These are phyloP conservation scores for Parasteatoda tepidariorum DNA, from an alignment of 1,140 invertebrate genomes.

Conservation along the genomic window DNA sequence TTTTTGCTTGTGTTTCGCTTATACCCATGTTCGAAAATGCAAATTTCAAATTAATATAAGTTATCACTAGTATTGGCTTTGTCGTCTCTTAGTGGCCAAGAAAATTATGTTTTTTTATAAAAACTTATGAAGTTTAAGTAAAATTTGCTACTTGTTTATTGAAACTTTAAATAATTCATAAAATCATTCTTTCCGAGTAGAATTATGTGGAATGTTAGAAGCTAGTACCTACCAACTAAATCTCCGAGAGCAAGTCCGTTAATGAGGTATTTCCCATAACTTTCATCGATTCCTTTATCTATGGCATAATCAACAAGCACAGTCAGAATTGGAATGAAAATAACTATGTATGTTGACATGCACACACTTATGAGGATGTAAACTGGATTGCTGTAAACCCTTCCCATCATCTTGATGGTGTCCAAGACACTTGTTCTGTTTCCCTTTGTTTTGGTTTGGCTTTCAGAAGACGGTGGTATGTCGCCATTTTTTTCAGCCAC, in stretches of 20 bases:
- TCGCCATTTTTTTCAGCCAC: background rate
- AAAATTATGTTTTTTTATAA: too few relatives aligned
- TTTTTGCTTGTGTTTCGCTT: too few relatives aligned
- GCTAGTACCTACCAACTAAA: constrained; percentile 20
- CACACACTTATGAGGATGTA: constrained; percentile 26
- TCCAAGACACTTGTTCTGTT: background rate
- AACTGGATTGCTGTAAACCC: constrained; percentile 14
- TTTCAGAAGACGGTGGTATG: background rate
- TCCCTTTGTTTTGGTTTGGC: constrained; percentile 3
- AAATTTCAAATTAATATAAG: too few relatives aligned
- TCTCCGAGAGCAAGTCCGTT: constrained; percentile 24
- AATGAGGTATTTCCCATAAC: constrained; percentile 26
- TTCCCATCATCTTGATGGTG: background rate
- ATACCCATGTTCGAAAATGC: too few relatives aligned
- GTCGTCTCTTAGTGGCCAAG: too few relatives aligned
- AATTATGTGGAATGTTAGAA: too few relatives aligned
- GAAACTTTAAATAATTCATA: too few relatives aligned
- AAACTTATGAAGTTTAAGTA: too few relatives aligned
- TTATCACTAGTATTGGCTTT: too few relatives aligned
- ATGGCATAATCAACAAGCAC: constrained; percentile 31
- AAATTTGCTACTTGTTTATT: too few relatives aligned
- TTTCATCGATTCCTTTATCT: constrained; percentile 26
- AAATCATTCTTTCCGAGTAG: too few relatives aligned
- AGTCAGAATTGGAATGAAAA: constrained; percentile 29
- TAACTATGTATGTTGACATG: constrained; percentile 21